Base-by-base conservation (phyloP, 2,888 invertebrate species). In the Yponomeuta malinellus region DNA sequence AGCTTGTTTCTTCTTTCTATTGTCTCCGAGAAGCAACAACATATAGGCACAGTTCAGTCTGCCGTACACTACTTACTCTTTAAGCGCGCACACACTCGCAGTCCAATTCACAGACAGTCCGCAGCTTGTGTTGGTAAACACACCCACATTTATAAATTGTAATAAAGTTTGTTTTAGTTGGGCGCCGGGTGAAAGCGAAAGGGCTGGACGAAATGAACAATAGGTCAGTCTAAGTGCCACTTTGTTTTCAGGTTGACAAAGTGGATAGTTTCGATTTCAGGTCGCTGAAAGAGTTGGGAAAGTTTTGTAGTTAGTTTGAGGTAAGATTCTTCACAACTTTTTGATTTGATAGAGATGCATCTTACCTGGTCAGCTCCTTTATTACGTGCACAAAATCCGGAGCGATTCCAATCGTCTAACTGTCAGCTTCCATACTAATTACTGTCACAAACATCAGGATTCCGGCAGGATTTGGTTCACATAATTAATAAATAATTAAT, bases 101-200 rank as follows among this genome's bases (percentile, higher is more conserved):
- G 74, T 33, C 12, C 64, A 69, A 15, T 33, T 43, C 68, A 48
- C 48, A 68, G 48, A 48, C 48, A 65, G 31, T 52, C 6, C 33
- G 64, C 37, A 33, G 33, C 63, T 71, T 71, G 71, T 71, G 71
- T 72, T 59, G 69, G 67, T 43, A 52, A 37, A 43, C 69, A 87
- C 78, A 81, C 89, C 87, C 88, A 90, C 89, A 88, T 81, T 82
- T 81, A 85, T 82, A 86, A 89, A 88, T 85, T 87, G 89, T 88
- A 90, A 91, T 91, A 89, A 90, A 91, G 89, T 90, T 90, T 87
- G 89, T 88, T 91, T 91, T 90, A 92, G 91, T 92, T 90, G 89
- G 52, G 85, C 86, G 86, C 85, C 89, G 89, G 89, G 89, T 89
- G 91, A 89, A 89, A 90, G 84, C 80, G 90, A 90, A 88, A 90